A percentile compares a stretch with the other conserved stretches of the same genome.
phyloP scores from a whole-genome alignment of 2,797 vertebrate genomes.

The Sciurus carolinensis region DNA sequence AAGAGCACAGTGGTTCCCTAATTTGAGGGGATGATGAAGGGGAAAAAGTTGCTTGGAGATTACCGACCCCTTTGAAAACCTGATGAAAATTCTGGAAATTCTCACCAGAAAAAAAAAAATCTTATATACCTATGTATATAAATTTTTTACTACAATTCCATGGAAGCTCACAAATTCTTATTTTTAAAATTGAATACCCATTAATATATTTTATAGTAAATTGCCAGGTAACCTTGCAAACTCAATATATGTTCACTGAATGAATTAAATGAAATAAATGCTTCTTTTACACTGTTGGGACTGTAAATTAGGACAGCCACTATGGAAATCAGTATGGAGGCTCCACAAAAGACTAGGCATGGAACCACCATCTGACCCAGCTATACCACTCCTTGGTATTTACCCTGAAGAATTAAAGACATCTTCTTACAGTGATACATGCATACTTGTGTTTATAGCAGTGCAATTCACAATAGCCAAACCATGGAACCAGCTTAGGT shows the following conservation, averaged over 20 bases:
- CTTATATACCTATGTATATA: not conserved
- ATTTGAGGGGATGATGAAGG: not conserved
- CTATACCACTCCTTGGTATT: too few relatives aligned
- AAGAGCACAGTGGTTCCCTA: not conserved
- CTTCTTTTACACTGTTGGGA: too few relatives aligned
- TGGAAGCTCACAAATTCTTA: not conserved
- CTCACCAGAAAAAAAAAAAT: not conserved
- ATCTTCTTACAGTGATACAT: too few relatives aligned
- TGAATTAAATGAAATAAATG: conserved; percentile 22
- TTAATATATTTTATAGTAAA: not conserved
- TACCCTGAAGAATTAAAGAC: too few relatives aligned
- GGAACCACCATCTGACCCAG: too few relatives aligned
- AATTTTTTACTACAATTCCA: not conserved
- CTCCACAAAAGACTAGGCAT: too few relatives aligned
- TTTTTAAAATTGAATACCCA: conserved; percentile 1
- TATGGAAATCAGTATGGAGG: too few relatives aligned
- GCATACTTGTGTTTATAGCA: too few relatives aligned
- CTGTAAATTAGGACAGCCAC: too few relatives aligned
- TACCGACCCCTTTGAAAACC: not conserved
- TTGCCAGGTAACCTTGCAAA: not conserved
- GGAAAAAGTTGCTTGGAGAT: not conserved
- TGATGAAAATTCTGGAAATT: conserved; percentile 18
- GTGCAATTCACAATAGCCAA: too few relatives aligned
- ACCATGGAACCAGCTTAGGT: too few relatives aligned
- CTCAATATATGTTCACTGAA: not conserved